Conservation (phyloP, 2,113 vertebrate species). For the Ciconia boyciana region DNA sequence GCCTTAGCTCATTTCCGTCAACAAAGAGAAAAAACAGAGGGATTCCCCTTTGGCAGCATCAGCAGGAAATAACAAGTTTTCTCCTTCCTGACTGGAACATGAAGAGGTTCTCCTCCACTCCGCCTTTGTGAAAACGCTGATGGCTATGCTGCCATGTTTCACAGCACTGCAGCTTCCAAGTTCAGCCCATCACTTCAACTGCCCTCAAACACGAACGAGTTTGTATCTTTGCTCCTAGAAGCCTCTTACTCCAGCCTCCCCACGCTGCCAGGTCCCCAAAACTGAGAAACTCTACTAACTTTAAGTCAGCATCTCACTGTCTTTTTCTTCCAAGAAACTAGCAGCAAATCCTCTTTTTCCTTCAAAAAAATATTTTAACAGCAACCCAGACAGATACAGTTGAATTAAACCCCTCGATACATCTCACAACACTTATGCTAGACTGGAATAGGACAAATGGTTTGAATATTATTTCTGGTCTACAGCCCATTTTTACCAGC, state of each 20-base stretch:
- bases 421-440: background rate
- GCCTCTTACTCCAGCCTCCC: background rate
- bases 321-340: background rate
- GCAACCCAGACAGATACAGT: background rate
- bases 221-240: background rate
- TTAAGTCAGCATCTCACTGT: background rate
- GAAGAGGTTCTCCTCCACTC: background rate
- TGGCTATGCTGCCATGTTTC: background rate
- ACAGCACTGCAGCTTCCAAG: background rate
- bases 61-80: conserved; percentile 42
- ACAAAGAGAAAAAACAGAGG: conserved; percentile 15
- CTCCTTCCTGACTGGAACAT: background rate
- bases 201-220: rapidly evolving
- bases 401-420: background rate
- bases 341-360: background rate
- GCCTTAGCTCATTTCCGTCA: background rate
- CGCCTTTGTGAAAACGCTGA: background rate
- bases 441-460: background rate
- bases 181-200: background rate
- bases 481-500: background rate
- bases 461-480: background rate
- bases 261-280: background rate
- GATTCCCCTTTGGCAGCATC: conserved; percentile 60
- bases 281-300: background rate
- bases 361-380: background rate